Conservation (phyloP, 2,113 vertebrate species). For the Philantomba maxwellii region DNA sequence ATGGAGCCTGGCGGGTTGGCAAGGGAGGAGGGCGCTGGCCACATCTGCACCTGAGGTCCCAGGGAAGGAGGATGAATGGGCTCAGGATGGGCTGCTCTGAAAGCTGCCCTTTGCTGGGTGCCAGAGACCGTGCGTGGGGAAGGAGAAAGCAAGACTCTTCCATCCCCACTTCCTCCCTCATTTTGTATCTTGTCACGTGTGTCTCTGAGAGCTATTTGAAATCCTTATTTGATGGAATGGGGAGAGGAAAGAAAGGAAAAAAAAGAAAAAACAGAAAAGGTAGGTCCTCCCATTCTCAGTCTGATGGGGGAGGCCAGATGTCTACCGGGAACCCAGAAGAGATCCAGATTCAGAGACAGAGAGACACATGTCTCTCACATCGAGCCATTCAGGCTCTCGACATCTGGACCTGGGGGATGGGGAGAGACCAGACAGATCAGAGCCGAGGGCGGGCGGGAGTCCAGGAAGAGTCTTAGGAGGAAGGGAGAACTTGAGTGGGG, state of each 20-base stretch:
- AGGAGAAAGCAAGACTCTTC: not conserved
- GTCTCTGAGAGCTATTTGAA: constrained; percentile 43
- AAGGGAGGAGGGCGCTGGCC: not conserved
- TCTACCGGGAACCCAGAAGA: not conserved
- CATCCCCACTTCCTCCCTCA: not conserved
- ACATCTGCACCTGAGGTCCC: not conserved
- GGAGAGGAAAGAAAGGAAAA: not conserved
- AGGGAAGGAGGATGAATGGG: not conserved
- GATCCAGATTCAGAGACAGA: not conserved
- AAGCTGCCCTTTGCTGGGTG: not conserved
- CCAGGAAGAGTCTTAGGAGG: not conserved
- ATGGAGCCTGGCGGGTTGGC: not conserved
- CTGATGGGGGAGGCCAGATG: not conserved
- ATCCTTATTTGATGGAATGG: constrained; percentile 24
- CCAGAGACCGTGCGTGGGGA: not conserved
- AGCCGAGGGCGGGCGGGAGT: not conserved
- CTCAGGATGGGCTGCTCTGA: not conserved
- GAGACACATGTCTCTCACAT: not conserved
- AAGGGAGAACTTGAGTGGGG: not conserved
- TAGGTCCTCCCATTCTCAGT: not conserved
- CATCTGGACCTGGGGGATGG: not conserved
- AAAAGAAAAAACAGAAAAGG: not conserved
- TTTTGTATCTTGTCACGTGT: not conserved
- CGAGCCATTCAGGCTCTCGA: not conserved
- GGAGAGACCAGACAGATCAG: not conserved